phyloP scores from a whole-genome alignment of 1,140 invertebrate species.

The Rhagoletis pomonella region DNA sequence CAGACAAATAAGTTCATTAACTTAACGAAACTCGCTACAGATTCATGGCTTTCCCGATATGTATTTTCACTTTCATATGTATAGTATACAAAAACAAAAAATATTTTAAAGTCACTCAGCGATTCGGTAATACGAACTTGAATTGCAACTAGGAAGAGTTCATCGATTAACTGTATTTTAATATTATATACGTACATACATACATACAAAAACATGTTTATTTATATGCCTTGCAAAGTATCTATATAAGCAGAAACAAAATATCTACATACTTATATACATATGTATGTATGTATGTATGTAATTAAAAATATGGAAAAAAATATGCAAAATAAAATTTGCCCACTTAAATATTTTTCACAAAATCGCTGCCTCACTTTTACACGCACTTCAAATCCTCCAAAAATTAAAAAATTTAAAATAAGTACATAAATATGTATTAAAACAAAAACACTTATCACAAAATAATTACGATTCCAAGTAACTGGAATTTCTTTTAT shows the following conservation, averaged over 20 bases:
- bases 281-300: not conserved
- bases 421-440: not conserved
- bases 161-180: not conserved
- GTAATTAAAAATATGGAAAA: not conserved
- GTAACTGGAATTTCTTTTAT: not conserved
- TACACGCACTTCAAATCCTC: not conserved
- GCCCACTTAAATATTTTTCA: not conserved
- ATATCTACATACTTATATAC: not conserved
- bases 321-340: not conserved
- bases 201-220: too few relatives aligned
- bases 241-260: too few relatives aligned
- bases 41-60: too few relatives aligned
- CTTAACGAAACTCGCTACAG: too few relatives aligned
- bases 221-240: too few relatives aligned
- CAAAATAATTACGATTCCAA: constrained; percentile 1
- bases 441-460: not conserved
- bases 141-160: not conserved
- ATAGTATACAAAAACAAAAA: too few relatives aligned
- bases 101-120: not conserved
- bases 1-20: too few relatives aligned
- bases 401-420: not conserved
- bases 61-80: too few relatives aligned
- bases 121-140: not conserved
- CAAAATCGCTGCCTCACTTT: not conserved
- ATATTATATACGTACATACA: not conserved